Conservation (phyloP, 2,888 invertebrate species). For the Biston stratarius region DNA sequence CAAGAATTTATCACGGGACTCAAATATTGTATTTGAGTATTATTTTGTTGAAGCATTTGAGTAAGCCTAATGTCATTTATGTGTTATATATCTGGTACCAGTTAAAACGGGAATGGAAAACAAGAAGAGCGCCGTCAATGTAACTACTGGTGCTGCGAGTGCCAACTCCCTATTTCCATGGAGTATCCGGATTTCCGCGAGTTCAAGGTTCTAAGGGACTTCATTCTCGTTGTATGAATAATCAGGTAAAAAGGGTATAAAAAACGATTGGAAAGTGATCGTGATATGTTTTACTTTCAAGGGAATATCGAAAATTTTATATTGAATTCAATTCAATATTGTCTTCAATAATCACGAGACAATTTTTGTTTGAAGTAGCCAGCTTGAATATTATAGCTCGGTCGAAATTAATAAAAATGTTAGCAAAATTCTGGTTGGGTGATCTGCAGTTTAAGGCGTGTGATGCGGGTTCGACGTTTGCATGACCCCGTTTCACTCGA, state of each 20-base stretch:
- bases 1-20: no score
- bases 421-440: neutral
- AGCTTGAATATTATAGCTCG: neutral
- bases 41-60: no score
- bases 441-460: neutral
- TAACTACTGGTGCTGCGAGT: slow-evolving; percentile 3
- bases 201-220: slow-evolving; percentile 24
- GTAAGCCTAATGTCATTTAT: no score
- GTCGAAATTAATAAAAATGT: no score
- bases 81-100: neutral
- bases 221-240: slow-evolving; percentile 20
- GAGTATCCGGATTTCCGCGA: slow-evolving; percentile 31
- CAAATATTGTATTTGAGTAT: no score
- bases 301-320: slow-evolving; percentile 3
- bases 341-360: neutral
- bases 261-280: neutral
- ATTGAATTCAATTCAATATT: no score
- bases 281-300: neutral
- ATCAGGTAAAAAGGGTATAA: slow-evolving; percentile 2
- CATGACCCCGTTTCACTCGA: slow-evolving; percentile 17
- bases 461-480: slow-evolving; percentile 13
- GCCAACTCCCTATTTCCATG: slow-evolving; percentile 31
- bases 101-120: neutral
- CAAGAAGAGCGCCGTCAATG: neutral
- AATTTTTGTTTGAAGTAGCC: neutral